Evolutionary conservation across 2,797 vertebrate species (phyloP).

Genomic region (Parotocinclus haroldoi): DNA sequence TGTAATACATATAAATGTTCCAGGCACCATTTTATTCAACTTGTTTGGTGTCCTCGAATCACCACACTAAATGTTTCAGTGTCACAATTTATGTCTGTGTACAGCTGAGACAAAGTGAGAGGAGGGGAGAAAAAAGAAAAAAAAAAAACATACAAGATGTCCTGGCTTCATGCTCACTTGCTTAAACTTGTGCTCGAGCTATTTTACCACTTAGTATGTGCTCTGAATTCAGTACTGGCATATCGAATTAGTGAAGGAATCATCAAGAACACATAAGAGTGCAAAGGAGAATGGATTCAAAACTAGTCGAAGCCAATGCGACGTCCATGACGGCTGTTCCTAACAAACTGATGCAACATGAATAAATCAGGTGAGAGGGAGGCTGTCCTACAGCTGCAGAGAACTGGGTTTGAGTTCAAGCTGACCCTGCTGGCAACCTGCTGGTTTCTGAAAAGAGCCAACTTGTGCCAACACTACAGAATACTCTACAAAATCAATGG

Average conservation of each 20-base stretch:
- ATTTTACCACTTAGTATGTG: constrained; percentile 61
- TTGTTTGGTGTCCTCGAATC: constrained; percentile 1
- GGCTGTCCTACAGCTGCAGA: too few species aligned
- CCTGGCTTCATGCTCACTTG: constrained; percentile 22
- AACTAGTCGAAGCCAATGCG: too few species aligned
- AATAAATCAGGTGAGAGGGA: too few species aligned
- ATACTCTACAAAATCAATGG: too few species aligned
- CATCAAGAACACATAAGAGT: constrained; percentile 33
- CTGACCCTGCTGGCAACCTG: too few species aligned
- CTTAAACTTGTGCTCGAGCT: constrained; percentile 30
- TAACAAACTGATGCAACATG: too few species aligned
- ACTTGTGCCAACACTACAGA: too few species aligned
- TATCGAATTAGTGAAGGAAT: constrained; percentile 21
- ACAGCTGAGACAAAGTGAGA: constrained; percentile 52
- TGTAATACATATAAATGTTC: background rate
- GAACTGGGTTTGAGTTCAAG: too few species aligned
- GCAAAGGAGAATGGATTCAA: constrained; percentile 6
- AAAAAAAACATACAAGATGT: constrained; percentile 46
- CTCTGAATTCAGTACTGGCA: constrained; percentile 57
- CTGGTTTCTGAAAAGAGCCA: too few species aligned
- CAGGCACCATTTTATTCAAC: background rate
- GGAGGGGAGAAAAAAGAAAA: too few species aligned
- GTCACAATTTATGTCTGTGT: constrained; percentile 75
- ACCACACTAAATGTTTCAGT: constrained; percentile 23
- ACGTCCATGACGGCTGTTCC: too few species aligned